These are phyloP conservation scores for Heterotis niloticus DNA, from an alignment of 2,113 vertebrate species.

Conservation along the genomic window DNA sequence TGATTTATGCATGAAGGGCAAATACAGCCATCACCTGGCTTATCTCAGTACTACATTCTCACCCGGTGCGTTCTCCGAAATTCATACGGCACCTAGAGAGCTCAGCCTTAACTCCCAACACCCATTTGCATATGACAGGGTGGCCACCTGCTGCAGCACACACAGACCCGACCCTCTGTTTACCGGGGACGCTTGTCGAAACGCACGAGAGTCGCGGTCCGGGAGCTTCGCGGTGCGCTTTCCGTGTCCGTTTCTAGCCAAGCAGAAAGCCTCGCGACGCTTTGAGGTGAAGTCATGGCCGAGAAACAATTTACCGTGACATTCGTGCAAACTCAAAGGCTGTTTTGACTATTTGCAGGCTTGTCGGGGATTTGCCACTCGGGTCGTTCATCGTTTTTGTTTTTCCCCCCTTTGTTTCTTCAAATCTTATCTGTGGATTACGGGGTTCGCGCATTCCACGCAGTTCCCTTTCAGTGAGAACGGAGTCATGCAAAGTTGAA, in stretches of 20 bases:
- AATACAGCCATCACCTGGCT: constrained; percentile 58
- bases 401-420: background rate
- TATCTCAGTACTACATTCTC: constrained; percentile 34
- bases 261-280: background rate
- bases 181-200: background rate
- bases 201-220: background rate
- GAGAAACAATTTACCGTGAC: background rate
- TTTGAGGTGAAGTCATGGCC: background rate
- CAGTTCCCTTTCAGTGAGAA: background rate
- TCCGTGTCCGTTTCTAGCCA: background rate
- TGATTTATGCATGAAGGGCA: constrained; percentile 46
- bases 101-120: background rate
- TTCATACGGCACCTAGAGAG: background rate
- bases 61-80: background rate
- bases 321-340: background rate
- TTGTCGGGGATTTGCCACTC: background rate
- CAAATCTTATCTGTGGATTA: background rate
- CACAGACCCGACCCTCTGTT: background rate
- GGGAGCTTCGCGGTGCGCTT: background rate
- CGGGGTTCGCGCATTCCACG: background rate
- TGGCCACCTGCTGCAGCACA: background rate
- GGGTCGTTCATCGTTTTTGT: background rate
- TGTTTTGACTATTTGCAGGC: background rate
- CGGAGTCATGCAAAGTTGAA: background rate
- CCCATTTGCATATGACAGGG: background rate